These are phyloP conservation scores for Macropodus opercularis DNA, from an alignment of 2,797 vertebrate species.

Conservation along the genomic window DNA sequence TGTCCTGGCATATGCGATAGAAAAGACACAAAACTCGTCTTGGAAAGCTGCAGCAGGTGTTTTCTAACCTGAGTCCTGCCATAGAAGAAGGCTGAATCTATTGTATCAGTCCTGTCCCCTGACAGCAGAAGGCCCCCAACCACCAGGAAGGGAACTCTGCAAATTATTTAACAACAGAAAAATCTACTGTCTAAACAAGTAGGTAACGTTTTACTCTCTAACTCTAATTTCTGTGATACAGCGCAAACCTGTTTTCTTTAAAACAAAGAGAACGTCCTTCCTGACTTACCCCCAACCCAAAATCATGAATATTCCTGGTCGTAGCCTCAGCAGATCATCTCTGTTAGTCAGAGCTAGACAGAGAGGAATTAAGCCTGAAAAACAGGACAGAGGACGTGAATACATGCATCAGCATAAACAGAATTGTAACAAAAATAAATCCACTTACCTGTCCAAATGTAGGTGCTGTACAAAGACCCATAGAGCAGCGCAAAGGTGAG, in stretches of 20 bases:
- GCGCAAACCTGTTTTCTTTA: background rate
- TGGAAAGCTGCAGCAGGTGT: background rate
- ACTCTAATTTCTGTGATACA: background rate
- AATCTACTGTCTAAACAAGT: too few species aligned
- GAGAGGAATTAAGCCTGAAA: slow-evolving; percentile 90
- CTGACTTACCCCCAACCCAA: slow-evolving; percentile 94
- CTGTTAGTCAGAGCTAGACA: slow-evolving; percentile 90
- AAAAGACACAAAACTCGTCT: too few species aligned
- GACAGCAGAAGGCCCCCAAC: slow-evolving; percentile 87
- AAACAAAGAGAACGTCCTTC: background rate
- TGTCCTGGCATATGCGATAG: background rate
- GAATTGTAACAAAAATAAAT: slow-evolving; percentile 9
- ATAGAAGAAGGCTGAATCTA: slow-evolving; percentile 96
- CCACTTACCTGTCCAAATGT: slow-evolving; percentile 92
- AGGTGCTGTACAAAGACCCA: slow-evolving; percentile 95
- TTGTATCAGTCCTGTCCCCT: slow-evolving; percentile 81
- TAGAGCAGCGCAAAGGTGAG: slow-evolving; percentile 92
- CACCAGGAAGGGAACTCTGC: slow-evolving; percentile 88
- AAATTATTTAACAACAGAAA: too few species aligned
- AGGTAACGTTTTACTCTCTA: too few species aligned
- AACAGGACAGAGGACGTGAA: background rate
- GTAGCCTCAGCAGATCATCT: slow-evolving; percentile 87
- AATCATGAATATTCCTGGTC: slow-evolving; percentile 87
- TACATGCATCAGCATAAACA: slow-evolving; percentile 42
- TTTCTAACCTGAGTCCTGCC: slow-evolving; percentile 89